Conservation (phyloP, 2,113 vertebrate genomes). For the Empidonax traillii region DNA sequence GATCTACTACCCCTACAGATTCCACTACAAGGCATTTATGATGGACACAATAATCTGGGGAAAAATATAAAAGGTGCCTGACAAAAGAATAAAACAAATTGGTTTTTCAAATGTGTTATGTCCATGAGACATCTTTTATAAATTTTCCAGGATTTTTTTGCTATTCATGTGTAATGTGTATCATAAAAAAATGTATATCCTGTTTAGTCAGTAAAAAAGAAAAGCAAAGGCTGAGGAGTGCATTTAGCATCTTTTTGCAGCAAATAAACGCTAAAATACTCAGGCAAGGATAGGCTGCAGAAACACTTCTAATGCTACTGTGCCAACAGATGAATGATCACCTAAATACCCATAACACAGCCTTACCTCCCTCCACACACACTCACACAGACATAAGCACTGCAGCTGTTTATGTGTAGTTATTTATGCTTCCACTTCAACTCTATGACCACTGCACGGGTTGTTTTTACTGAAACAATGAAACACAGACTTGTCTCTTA, state of each 20-base stretch:
- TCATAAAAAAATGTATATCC: not conserved
- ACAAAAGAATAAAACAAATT: not conserved
- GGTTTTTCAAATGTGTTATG: not conserved
- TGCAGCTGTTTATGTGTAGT: not conserved
- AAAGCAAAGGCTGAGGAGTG: not conserved
- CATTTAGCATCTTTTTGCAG: not conserved
- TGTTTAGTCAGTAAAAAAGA: not conserved
- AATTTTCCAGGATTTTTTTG: not conserved
- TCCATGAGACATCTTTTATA: not conserved
- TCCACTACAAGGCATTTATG: not conserved
- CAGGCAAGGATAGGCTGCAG: not conserved
- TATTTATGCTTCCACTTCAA: not conserved
- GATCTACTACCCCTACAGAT: not conserved
- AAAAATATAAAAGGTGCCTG: not conserved
- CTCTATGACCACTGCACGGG: not conserved
- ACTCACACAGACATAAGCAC: not conserved
- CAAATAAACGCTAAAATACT: not conserved
- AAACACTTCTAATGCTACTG: not conserved
- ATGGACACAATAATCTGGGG: not conserved
- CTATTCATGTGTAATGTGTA: not conserved
- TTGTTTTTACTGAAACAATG: not conserved
- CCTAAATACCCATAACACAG: not conserved
- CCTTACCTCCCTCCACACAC: not conserved
- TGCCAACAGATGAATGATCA: not conserved
- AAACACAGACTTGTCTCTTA: not conserved